Evolutionary conservation across 2,888 invertebrate species (phyloP).

Genomic region (Lymantria dispar): DNA sequence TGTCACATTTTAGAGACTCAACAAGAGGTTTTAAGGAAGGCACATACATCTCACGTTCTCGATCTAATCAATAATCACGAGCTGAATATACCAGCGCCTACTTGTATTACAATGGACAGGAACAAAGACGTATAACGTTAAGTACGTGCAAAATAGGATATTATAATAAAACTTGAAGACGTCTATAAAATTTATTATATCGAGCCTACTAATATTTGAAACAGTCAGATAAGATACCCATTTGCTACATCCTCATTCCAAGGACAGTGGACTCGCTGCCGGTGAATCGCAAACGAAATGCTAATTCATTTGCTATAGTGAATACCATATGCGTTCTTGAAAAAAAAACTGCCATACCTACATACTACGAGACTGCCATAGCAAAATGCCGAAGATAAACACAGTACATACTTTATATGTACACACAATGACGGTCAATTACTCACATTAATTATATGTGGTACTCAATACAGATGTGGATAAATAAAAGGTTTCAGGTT

Average conservation of each 20-base stretch:
- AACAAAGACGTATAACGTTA: constrained; percentile 24
- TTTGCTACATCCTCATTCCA: constrained; percentile 76
- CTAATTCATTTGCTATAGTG: constrained; percentile 69
- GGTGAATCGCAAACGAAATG: constrained; percentile 68
- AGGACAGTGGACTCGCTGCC: constrained; percentile 59
- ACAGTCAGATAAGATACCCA: constrained; percentile 57
- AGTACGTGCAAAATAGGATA: constrained; percentile 35
- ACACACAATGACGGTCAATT: constrained; percentile 43
- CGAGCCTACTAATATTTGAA: constrained; percentile 45
- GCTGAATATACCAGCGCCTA: constrained; percentile 32
- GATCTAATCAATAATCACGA: constrained; percentile 38
- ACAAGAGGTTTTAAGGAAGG: constrained; percentile 13
- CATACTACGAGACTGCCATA: constrained; percentile 38
- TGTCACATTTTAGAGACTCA: constrained; percentile 4
- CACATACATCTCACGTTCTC: constrained; percentile 26
- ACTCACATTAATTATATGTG: constrained; percentile 46
- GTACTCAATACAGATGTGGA: constrained; percentile 28
- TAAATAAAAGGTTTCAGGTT: too few relatives aligned
- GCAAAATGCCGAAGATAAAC: constrained; percentile 56
- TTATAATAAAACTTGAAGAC: constrained; percentile 29
- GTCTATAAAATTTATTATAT: constrained; percentile 27
- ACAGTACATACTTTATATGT: constrained; percentile 36
- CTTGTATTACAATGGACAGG: constrained; percentile 35
- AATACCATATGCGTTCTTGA: constrained; percentile 67
- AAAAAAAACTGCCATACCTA: constrained; percentile 51